These are phyloP conservation scores for Cryptoprocta ferox DNA, from an alignment of 2,797 vertebrate genomes.

Conservation along the genomic window DNA sequence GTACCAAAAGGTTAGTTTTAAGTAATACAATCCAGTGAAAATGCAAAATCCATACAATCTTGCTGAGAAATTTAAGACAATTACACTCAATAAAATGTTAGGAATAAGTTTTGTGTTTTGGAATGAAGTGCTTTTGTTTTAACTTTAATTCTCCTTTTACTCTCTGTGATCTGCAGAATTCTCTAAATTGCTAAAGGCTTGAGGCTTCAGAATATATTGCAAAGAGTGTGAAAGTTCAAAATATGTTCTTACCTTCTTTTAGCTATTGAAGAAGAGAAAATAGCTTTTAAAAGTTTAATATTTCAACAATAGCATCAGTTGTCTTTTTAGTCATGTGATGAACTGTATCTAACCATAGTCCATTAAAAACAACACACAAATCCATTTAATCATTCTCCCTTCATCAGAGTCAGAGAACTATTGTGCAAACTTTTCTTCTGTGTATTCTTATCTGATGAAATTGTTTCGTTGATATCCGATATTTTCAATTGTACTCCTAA, in stretches of 20 bases:
- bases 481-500: conserved; percentile 31
- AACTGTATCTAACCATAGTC: not conserved
- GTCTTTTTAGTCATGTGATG: conserved; percentile 33
- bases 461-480: not conserved
- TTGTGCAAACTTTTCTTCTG: not conserved
- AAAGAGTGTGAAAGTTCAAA: conserved; percentile 24
- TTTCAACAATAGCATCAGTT: conserved; percentile 29
- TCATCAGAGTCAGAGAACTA: not conserved
- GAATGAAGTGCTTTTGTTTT: conserved; percentile 19
- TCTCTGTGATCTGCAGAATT: not conserved
- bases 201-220: conserved; percentile 27
- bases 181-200: not conserved
- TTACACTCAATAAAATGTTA: conserved; percentile 11
- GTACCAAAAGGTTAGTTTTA: conserved; percentile 40
- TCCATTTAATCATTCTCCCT: not conserved
- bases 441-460: conserved; percentile 27
- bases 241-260: conserved; percentile 34
- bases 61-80: not conserved
- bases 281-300: conserved; percentile 10
- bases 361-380: not conserved
- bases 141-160: conserved; percentile 7
- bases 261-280: conserved; percentile 47
- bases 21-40: conserved; percentile 21
- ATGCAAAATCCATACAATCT: not conserved
- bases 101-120: not conserved